These are phyloP conservation scores for Chironomus riparius DNA, from an alignment of 2,888 invertebrate genomes.

Conservation along the genomic window DNA sequence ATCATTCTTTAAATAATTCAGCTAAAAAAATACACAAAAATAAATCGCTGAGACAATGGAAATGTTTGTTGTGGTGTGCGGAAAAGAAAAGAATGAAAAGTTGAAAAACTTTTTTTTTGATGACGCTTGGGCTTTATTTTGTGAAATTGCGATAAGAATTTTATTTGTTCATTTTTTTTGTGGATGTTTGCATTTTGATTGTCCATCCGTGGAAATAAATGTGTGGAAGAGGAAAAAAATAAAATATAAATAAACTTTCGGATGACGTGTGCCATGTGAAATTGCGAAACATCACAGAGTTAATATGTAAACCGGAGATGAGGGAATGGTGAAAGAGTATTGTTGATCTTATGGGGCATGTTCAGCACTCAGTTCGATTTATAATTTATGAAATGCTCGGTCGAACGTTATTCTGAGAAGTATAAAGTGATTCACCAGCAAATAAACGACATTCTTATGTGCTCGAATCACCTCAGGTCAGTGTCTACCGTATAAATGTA, in stretches of 20 bases:
- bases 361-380: too few relatives aligned
- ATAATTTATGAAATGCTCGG: not conserved
- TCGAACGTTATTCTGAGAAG: not conserved
- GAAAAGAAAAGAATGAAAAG: not conserved
- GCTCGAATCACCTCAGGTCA: not conserved
- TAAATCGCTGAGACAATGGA: not conserved
- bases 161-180: not conserved
- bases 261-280: conserved; percentile 1
- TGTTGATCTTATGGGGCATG: not conserved
- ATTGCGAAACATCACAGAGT: not conserved
- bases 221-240: too few relatives aligned
- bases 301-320: conserved; percentile 1
- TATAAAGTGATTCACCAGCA: not conserved
- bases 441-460: not conserved
- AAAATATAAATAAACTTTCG: not conserved
- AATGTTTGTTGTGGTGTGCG: not conserved
- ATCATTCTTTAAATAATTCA: not conserved
- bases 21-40: not conserved
- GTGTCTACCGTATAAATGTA: not conserved
- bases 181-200: conserved; percentile 11
- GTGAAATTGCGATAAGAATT: not conserved
- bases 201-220: not conserved
- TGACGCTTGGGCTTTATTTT: too few relatives aligned
- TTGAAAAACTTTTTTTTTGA: too few relatives aligned
- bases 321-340: not conserved